phyloP scores from a whole-genome alignment of 2,888 invertebrate genomes.

The Schizotus pectinicornis region DNA sequence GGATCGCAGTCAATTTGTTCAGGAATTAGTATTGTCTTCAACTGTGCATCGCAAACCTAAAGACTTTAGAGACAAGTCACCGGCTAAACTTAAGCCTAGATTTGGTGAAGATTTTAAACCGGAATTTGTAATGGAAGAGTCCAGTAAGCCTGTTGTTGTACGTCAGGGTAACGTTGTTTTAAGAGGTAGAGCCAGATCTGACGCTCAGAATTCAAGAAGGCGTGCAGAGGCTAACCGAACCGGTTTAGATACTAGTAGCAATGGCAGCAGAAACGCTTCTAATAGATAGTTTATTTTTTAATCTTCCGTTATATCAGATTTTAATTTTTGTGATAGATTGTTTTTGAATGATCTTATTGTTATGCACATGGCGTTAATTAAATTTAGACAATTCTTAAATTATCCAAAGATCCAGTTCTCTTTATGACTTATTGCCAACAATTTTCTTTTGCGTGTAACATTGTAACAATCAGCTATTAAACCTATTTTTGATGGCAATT shows the following conservation, averaged over 20 bases:
- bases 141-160: constrained; percentile 22
- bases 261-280: constrained; percentile 6
- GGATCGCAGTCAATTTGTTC: constrained; percentile 72
- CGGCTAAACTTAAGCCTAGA: constrained; percentile 8
- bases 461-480: no score
- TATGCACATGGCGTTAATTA: no score
- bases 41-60: constrained; percentile 31
- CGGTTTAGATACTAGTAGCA: constrained; percentile 31
- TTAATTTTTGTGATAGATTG: no score
- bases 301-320: no score
- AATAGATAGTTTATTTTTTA: constrained; percentile 31
- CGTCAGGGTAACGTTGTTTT: constrained; percentile 43
- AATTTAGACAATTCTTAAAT: no score
- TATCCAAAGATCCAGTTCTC: no score
- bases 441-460: no score
- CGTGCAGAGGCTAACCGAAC: constrained; percentile 53
- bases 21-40: constrained; percentile 71
- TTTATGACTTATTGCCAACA: no score
- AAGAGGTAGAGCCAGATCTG: constrained; percentile 53
- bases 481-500: no score
- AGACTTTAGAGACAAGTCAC: constrained; percentile 3
- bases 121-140: constrained; percentile 13
- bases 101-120: constrained; percentile 9
- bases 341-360: no score
- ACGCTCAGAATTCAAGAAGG: constrained; percentile 51